Base-by-base conservation (phyloP, 1,140 invertebrate species). In the Brachionus angularis region DNA sequence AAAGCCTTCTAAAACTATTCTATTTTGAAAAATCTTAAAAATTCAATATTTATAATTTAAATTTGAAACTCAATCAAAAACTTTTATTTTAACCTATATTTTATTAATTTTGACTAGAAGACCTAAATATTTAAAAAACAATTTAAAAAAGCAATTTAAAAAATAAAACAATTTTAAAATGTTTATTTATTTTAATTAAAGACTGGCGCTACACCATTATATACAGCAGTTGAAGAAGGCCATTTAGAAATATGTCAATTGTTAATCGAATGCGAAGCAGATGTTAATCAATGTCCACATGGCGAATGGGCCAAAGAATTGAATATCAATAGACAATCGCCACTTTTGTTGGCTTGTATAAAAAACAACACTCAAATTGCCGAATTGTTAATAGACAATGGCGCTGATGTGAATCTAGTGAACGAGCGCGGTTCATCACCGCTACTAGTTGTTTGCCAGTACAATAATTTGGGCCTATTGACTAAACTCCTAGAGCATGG, bases 161-260 rank as follows among this genome's bases (percentile, higher is more conserved):
- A n/a, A n/a, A n/a, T n/a, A n/a, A n/a, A n/a, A n/a, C n/a, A n/a
- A n/a, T n/a, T n/a, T n/a, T n/a, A n/a, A n/a, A n/a, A n/a, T n/a
- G n/a, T n/a, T n/a, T n/a, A n/a, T n/a, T n/a, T n/a, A n/a, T n/a
- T n/a, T n/a, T n/a, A n/a, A n/a, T n/a, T n/a, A n/a, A 16, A 55
- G 70, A 49, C 71, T 5, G 71, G 71, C 10, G 44, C 55, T 75
- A 94, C 93, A 23, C 89, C 92, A 44, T 79, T 96, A 34, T 90
- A 93, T 80, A 86, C 91, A 77, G 91, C 91, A 31, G 86, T 88
- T 3, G 89, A 89, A 77, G 89, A 91, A 77, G 92, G 91, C 0
- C 88, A 93, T 80, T 80, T 86, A 27, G 83, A 86, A 42, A 89
- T 93, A 16, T 50, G 53, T 33, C 7, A 72, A 29, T 39, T 58